These are phyloP conservation scores for Myodes glareolus DNA, from an alignment of 2,113 vertebrate species.

Conservation along the genomic window DNA sequence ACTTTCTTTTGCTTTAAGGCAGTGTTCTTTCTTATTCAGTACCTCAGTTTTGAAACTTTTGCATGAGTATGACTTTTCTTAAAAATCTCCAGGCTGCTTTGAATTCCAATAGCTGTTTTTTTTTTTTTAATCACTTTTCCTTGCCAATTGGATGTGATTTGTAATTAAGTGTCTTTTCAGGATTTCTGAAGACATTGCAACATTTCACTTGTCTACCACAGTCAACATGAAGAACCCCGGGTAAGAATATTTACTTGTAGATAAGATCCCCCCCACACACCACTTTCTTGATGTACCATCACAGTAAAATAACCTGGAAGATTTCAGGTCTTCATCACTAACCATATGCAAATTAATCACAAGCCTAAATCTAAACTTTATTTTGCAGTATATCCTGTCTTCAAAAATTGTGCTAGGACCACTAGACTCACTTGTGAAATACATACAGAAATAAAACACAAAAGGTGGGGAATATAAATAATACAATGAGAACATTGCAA, in stretches of 20 bases:
- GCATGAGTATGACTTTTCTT: slow-evolving; percentile 20
- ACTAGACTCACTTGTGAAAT: neutral
- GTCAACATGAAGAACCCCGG: neutral
- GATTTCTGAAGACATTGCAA: slow-evolving; percentile 19
- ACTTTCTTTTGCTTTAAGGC: slow-evolving; percentile 35
- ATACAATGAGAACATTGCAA: neutral
- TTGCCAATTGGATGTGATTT: slow-evolving; percentile 56
- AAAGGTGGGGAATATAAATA: neutral
- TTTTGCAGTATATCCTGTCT: neutral
- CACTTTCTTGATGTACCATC: neutral
- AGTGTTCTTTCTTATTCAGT: slow-evolving; percentile 34
- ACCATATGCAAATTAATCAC: neutral
- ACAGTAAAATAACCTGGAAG: neutral
- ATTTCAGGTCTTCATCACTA: neutral
- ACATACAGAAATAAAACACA: slow-evolving; percentile 17
- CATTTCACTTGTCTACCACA: slow-evolving; percentile 24
- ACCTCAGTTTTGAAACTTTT: slow-evolving; percentile 57
- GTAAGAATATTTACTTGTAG: slow-evolving; percentile 3
- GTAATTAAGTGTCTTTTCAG: slow-evolving; percentile 45
- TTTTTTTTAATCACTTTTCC: slow-evolving; percentile 47
- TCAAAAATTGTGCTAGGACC: slow-evolving; percentile 22
- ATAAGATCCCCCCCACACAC: neutral
- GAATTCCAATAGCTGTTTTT: slow-evolving; percentile 43
- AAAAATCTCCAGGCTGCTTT: slow-evolving; percentile 49
- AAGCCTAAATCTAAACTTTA: neutral